A percentile compares a stretch with the other conserved stretches of the same genome.
These are phyloP conservation scores for Oreonectes daqikongensis DNA, from an alignment of 2,797 vertebrate genomes.

Conservation along the genomic window DNA sequence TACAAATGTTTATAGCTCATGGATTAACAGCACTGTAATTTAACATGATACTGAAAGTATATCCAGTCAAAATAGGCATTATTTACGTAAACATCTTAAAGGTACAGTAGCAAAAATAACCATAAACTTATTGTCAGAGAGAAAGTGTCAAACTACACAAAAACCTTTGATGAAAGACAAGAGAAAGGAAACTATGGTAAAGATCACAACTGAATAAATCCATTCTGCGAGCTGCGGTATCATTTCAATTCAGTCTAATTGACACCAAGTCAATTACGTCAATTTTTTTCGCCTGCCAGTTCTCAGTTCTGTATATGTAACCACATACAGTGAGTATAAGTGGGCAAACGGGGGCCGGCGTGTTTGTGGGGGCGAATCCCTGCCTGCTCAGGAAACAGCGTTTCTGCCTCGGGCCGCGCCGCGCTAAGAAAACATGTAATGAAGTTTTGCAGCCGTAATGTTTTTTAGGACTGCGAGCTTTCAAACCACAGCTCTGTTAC, in stretches of 20 bases:
- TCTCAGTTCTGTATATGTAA: constrained; percentile 11
- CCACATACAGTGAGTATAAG: constrained; percentile 20
- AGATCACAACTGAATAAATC: not conserved
- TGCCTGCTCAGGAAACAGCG: constrained; percentile 47
- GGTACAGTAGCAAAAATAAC: too few relatives aligned
- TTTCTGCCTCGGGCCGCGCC: constrained; percentile 34
- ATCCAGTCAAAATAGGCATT: too few relatives aligned
- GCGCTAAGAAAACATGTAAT: constrained; percentile 34
- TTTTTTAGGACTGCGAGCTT: constrained; percentile 31
- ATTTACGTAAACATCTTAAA: too few relatives aligned
- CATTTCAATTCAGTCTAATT: constrained; percentile 20
- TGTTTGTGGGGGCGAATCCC: constrained; percentile 40
- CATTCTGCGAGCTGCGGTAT: not conserved
- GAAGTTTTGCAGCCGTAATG: constrained; percentile 38
- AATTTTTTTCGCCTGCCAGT: constrained; percentile 14
- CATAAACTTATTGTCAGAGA: too few relatives aligned
- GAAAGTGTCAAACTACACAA: too few relatives aligned
- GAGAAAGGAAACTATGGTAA: not conserved
- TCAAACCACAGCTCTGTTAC: constrained; percentile 33
- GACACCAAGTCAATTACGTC: constrained; percentile 22
- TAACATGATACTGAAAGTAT: too few relatives aligned
- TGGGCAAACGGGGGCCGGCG: constrained; percentile 40
- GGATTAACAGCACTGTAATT: too few relatives aligned
- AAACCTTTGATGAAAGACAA: too few relatives aligned
- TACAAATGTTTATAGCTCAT: too few relatives aligned